Base-by-base conservation (phyloP, 2,797 vertebrate species). In the Gymnothorax javanicus region DNA sequence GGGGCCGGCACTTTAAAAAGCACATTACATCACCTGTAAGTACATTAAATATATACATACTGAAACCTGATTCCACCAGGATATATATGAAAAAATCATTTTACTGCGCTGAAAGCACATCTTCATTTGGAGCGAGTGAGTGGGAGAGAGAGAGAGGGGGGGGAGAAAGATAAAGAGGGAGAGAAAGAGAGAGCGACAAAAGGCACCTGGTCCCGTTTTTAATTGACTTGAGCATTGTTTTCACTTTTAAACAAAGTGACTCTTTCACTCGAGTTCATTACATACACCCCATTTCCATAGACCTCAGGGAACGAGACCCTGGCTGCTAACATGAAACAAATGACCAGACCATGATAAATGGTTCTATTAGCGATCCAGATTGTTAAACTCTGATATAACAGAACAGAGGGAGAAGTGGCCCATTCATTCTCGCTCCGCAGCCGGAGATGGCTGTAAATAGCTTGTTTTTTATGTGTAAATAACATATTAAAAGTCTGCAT, bases 331-430 rank as follows among this genome's bases (percentile, higher is more conserved):
- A 93, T 94, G 95, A 96, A 97, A 97, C 94, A 98, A 98, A 98
- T 97, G 96, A 96, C 95, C 94, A 91, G 92, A 92, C 94, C 62
- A 89, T 99, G 98, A 99, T 97, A 97, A 99, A 99, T 99, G 97
- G 97, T 98, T 98, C 98, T 99, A 99, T 99, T 99, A 99, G 97
- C 96, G 96, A 95, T 96, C 97, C 97, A 98, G 98, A 99, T 99
- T 98, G 98, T 98, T 98, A 98, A 97, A 97, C 92, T 97, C 96
- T 95, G 97, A 98, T 98, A 98, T 93, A 97, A 96, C 96, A 95
- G 96, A 96, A 95, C 93, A 95, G 96, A 95, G 95, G 92, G 93
- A 95, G 93, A 92, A 57, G 92, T 93, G 94, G 94, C 95, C 96
- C 97, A 97, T 98, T 97, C 96, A 96, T 97, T 96, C 95, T 95